Percentiles rank a stretch among this genome's conserved stretches.
These are phyloP conservation scores for Masnerella sp. DNA, from an alignment of 2,888 invertebrate species.

Conservation along the genomic window DNA sequence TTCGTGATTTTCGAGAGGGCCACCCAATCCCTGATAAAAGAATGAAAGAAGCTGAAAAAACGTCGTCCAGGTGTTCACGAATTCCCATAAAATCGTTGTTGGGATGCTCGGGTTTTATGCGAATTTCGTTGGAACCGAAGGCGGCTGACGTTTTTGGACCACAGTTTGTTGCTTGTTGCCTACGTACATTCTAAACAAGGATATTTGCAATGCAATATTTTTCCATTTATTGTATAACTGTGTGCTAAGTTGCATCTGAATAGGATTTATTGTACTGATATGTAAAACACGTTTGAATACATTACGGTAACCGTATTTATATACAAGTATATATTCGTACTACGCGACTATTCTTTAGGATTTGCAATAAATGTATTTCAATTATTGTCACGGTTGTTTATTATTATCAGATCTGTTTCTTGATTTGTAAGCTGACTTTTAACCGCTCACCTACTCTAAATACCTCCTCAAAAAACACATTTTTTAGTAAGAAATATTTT, in stretches of 20 bases:
- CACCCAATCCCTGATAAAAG: conserved; percentile 5
- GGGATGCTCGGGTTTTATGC: neutral
- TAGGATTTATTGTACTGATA: conserved; percentile 26
- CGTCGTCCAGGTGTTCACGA: neutral
- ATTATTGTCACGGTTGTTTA: conserved; percentile 25
- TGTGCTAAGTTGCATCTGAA: conserved; percentile 10
- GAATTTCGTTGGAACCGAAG: neutral
- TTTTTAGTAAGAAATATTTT: neutral
- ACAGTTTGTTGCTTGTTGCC: conserved; percentile 6
- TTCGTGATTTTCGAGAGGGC: conserved; percentile 14
- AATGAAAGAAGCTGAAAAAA: neutral
- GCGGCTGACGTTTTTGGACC: neutral
- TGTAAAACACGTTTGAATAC: conserved; percentile 12
- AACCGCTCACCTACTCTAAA: conserved; percentile 23
- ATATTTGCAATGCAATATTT: conserved; percentile 12
- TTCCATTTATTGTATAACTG: conserved; percentile 18
- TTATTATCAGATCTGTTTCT: conserved; percentile 21
- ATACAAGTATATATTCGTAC: conserved; percentile 7
- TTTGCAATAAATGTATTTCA: conserved; percentile 22
- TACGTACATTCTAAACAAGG: conserved; percentile 4
- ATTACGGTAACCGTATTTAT: conserved; percentile 15
- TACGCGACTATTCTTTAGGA: conserved; percentile 12
- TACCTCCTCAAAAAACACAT: neutral
- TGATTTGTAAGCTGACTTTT: conserved; percentile 18
- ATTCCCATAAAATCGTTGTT: conserved; percentile 18